phyloP scores from a whole-genome alignment of 2,888 invertebrate species.

The Anagyrus pseudococci region DNA sequence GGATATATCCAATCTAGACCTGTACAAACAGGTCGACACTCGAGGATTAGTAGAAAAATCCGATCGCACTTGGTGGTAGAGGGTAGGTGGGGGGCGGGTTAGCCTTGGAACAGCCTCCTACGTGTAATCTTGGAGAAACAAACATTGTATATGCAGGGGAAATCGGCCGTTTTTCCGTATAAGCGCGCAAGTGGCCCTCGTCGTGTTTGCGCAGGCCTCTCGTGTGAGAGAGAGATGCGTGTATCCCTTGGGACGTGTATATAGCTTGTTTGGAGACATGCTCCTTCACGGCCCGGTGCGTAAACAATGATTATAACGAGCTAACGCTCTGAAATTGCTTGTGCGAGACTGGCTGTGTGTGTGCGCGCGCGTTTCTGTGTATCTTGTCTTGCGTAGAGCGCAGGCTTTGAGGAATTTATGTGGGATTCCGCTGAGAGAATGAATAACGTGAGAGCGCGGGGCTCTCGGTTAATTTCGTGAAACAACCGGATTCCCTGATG shows the following conservation, averaged over 20 bases:
- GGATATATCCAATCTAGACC: neutral
- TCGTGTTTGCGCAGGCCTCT: conserved; percentile 30
- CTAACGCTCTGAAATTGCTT: neutral
- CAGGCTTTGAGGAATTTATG: conserved; percentile 6
- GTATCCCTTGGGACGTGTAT: conserved; percentile 10
- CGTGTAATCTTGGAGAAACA: conserved; percentile 46
- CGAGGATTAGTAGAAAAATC: too few relatives aligned
- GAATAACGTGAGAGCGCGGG: too few relatives aligned
- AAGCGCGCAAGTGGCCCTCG: conserved; percentile 45
- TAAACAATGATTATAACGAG: conserved; percentile 25
- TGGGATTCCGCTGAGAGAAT: too few relatives aligned
- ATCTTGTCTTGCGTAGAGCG: neutral
- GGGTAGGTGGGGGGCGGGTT: neutral
- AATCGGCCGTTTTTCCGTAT: conserved; percentile 40
- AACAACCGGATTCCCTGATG: too few relatives aligned
- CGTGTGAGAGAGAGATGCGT: conserved; percentile 1
- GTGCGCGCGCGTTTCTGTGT: neutral
- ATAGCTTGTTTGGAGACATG: conserved; percentile 1
- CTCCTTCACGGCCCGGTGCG: conserved; percentile 15
- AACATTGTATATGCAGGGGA: too few relatives aligned
- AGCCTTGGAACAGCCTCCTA: neutral
- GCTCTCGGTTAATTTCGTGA: too few relatives aligned
- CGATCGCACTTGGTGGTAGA: neutral
- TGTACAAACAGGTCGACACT: neutral
- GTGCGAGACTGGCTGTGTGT: neutral